A percentile compares a stretch with the other conserved stretches of the same genome.
phyloP scores from a whole-genome alignment of 2,888 invertebrate species.

The Argyresthia goedartella region DNA sequence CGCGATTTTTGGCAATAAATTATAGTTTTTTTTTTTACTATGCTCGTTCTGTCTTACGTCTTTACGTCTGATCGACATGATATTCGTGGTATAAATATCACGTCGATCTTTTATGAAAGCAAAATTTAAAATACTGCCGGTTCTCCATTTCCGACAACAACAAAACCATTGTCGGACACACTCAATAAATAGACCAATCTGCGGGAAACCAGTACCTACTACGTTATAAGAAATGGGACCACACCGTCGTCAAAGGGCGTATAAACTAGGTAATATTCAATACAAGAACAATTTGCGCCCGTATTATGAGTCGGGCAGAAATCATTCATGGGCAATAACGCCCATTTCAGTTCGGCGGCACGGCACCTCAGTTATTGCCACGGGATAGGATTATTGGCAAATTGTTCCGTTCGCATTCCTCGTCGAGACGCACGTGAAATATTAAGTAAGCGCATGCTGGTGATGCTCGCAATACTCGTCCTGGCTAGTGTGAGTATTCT shows the following conservation, averaged over 20 bases:
- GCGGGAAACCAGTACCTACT: too few relatives aligned
- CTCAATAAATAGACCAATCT: conserved; percentile 34
- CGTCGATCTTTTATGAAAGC: too few relatives aligned
- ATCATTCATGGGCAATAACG: conserved; percentile 60
- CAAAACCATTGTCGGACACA: too few relatives aligned
- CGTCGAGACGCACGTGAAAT: conserved; percentile 52
- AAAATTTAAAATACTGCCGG: too few relatives aligned
- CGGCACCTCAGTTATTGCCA: conserved; percentile 58
- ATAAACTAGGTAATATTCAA: conserved; percentile 23
- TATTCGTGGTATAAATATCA: too few relatives aligned
- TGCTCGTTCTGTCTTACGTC: too few relatives aligned
- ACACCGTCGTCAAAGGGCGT: too few relatives aligned
- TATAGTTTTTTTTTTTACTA: too few relatives aligned
- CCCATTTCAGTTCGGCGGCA: conserved; percentile 42
- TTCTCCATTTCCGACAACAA: too few relatives aligned
- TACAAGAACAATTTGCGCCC: conserved; percentile 35
- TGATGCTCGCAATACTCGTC: conserved; percentile 4
- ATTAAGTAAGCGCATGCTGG: conserved; percentile 45
- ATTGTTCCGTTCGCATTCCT: conserved; percentile 64
- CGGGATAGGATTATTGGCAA: conserved; percentile 65
- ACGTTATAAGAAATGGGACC: too few relatives aligned
- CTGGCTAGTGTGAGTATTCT: conserved; percentile 8
- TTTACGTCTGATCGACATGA: too few relatives aligned
- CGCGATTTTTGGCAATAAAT: too few relatives aligned
- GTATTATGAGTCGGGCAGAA: conserved; percentile 24